Evolutionary conservation across 2,888 invertebrate genomes (phyloP), one percentile per base, ranked within the genome.

Genomic region (Cabera pusaria): DNA sequence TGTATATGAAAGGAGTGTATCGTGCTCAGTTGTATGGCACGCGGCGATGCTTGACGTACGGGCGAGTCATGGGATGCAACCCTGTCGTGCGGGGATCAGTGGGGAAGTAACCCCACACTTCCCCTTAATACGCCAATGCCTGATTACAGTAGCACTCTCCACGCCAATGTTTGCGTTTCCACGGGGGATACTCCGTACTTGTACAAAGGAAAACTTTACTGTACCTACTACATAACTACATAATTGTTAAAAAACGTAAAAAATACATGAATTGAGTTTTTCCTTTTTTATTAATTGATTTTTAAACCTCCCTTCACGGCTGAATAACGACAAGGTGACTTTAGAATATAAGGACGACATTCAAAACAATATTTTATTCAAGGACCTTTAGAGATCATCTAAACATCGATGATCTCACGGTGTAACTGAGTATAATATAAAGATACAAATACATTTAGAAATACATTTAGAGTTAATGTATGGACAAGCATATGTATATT

Each of bases 141-240:
- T 23, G 18, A 14, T 14, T 3, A 14, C 2, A 14, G 14, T 2
- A 4, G 14, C 4, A 65, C 60, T 56, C 49, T 56, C 54, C 53
- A 57, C 57, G 54, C 71, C 72, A 72, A 68, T 64, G 36, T 42
- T 36, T 41, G 36, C 35, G 39, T 47, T 50, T 32, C 29, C 28
- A 28, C 39, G 17, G 35, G 32, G 29, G 20, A 24, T 26, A 77
- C 71, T 80, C 82, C 73, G 76, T 71, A 77, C 76, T 80, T 86
- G 84, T 86, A 86, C 82, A 85, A 84, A 85, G 70, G 66, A 69
- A 81, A 84, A 78, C 80, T 83, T 82, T 85, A 80, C 83, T 83
- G 14, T 4, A 14, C 84, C 84, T 83, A 86, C 84, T 84, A 81
- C 82, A 86, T 77, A 85, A 83, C 25, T 35, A 35, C 34, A 29